phyloP scores from a whole-genome alignment of 1,140 invertebrate genomes.

The Drepana arcuata region DNA sequence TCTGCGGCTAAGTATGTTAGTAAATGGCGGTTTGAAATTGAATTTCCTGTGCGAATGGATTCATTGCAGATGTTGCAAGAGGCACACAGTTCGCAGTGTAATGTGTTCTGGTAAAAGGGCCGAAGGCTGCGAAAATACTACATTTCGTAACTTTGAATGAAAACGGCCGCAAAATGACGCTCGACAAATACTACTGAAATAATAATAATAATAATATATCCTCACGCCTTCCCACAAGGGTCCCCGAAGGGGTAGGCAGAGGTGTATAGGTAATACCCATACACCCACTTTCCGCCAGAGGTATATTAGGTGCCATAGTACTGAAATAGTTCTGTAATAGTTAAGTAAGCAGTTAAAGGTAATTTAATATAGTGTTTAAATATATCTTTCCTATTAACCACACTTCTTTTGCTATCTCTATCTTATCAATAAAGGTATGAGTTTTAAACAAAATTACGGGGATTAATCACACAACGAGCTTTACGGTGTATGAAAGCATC shows the following conservation, averaged over 20 bases:
- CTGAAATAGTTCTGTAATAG: not conserved
- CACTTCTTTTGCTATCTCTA: too few relatives aligned
- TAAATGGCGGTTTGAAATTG: not conserved
- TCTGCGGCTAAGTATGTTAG: too few relatives aligned
- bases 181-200: not conserved
- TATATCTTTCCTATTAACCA: too few relatives aligned
- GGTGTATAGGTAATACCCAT: not conserved
- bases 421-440: too few relatives aligned
- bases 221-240: too few relatives aligned
- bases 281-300: not conserved
- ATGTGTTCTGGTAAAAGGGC: not conserved
- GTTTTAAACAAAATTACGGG: too few relatives aligned
- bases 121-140: constrained; percentile 1
- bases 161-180: not conserved
- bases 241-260: too few relatives aligned
- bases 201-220: not conserved
- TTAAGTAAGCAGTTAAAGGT: too few relatives aligned
- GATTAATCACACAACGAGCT: too few relatives aligned
- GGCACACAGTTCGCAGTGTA: not conserved
- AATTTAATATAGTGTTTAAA: too few relatives aligned
- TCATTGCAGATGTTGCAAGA: not conserved
- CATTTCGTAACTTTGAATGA: not conserved
- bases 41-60: too few relatives aligned
- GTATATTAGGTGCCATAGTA: not conserved
- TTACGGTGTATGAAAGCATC: too few relatives aligned